These are phyloP conservation scores for Maniola hyperantus DNA, from an alignment of 2,888 invertebrate genomes.

Conservation along the genomic window DNA sequence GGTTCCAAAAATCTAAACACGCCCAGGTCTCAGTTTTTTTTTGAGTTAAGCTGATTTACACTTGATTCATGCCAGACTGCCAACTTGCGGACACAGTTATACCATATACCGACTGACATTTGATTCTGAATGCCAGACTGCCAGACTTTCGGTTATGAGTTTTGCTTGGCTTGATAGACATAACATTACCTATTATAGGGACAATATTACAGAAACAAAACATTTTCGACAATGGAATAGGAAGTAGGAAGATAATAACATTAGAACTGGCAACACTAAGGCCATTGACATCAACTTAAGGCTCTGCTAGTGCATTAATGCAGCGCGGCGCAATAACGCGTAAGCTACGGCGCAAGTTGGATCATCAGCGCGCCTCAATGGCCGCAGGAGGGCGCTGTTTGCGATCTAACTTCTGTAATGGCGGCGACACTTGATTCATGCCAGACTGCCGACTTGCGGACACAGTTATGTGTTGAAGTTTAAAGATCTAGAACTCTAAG, in stretches of 20 bases:
- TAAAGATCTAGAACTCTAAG: constrained; percentile 1
- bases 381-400: constrained; percentile 52
- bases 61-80: no score
- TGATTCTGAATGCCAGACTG: no score
- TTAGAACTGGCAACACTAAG: constrained; percentile 22
- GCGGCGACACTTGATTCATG: constrained; percentile 59
- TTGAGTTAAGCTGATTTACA: no score
- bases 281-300: constrained; percentile 29
- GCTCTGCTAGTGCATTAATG: constrained; percentile 54
- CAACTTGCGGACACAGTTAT: no score
- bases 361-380: constrained; percentile 65
- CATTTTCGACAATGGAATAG: no score
- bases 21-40: no score
- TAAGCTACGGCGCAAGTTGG: constrained; percentile 71
- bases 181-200: no score
- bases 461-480: constrained; percentile 21
- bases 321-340: constrained; percentile 62
- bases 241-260: constrained; percentile 10
- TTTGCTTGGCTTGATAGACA: no score
- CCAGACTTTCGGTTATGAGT: no score
- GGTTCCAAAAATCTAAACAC: no score
- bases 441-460: constrained; percentile 45
- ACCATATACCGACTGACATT: no score
- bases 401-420: constrained; percentile 57
- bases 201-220: no score